These are phyloP conservation scores for Meteorus colon DNA, from an alignment of 2,888 invertebrate species.

Conservation along the genomic window DNA sequence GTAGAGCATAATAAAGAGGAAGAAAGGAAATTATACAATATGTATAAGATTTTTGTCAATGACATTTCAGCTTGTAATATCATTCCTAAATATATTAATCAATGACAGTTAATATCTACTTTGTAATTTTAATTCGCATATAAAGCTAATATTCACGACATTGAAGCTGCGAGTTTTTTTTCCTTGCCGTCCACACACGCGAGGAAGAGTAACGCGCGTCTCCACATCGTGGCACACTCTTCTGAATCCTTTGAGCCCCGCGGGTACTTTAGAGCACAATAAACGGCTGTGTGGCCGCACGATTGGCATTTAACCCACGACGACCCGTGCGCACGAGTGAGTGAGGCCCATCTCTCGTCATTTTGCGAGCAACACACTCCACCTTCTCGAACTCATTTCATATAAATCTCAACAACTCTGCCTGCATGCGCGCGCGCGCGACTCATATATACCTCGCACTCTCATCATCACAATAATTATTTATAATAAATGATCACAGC, in stretches of 20 bases:
- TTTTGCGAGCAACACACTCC: slow-evolving; percentile 25
- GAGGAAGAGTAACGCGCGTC: slow-evolving; percentile 14
- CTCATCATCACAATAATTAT: slow-evolving; percentile 27
- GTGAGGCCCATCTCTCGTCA: slow-evolving; percentile 46
- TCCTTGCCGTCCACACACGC: too few relatives aligned
- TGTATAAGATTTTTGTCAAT: too few relatives aligned
- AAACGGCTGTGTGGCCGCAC: slow-evolving; percentile 53
- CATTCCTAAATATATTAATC: too few relatives aligned
- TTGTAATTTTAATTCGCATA: too few relatives aligned
- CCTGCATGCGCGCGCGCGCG: background rate
- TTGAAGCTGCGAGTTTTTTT: too few relatives aligned
- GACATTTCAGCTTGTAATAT: too few relatives aligned
- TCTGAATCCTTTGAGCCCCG: slow-evolving; percentile 51
- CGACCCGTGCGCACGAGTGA: slow-evolving; percentile 51
- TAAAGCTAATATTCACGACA: too few relatives aligned
- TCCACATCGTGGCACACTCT: slow-evolving; percentile 14
- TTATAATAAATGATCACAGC: slow-evolving; percentile 43
- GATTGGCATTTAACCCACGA: slow-evolving; percentile 65
- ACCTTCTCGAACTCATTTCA: background rate
- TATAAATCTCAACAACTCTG: background rate
- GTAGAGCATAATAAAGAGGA: background rate
- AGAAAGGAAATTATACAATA: too few relatives aligned
- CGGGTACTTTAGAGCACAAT: slow-evolving; percentile 59
- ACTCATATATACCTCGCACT: background rate
- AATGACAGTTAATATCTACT: too few relatives aligned